These are phyloP conservation scores for Zophobas atratus DNA, from an alignment of 1,140 invertebrate genomes.

Conservation along the genomic window DNA sequence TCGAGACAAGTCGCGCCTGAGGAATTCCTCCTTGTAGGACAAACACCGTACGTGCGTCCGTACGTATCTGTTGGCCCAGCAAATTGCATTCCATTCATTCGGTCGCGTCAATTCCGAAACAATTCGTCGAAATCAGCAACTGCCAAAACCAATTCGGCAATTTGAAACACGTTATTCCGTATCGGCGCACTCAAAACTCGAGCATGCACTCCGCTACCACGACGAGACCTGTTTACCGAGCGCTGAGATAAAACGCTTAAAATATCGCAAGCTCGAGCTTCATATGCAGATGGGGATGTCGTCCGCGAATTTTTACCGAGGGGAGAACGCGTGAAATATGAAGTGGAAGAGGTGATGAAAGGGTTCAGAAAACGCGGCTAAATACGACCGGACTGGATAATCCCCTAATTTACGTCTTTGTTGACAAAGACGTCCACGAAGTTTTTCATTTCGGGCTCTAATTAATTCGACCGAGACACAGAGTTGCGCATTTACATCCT, in stretches of 20 bases:
- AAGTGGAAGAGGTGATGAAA: slow-evolving; percentile 14
- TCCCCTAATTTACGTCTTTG: no score
- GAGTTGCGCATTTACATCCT: no score
- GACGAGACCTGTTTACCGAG: background rate
- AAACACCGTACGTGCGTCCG: background rate
- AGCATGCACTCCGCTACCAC: slow-evolving; percentile 16
- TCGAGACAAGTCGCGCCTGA: background rate
- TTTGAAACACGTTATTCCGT: slow-evolving; percentile 34
- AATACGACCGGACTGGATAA: no score
- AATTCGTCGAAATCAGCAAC: slow-evolving; percentile 42
- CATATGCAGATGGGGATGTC: slow-evolving; percentile 25
- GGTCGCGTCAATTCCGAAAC: slow-evolving; percentile 24
- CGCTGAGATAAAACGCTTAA: slow-evolving; percentile 21
- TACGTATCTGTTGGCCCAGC: slow-evolving; percentile 30
- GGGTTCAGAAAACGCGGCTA: no score
- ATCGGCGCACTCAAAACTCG: slow-evolving; percentile 16
- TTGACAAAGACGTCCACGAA: no score
- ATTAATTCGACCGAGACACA: no score
- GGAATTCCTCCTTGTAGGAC: background rate
- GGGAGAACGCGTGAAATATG: slow-evolving; percentile 8
- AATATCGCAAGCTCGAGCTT: slow-evolving; percentile 15
- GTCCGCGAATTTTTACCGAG: background rate
- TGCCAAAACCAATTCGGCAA: slow-evolving; percentile 37
- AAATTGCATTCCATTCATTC: slow-evolving; percentile 35
- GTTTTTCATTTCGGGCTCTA: no score